Evolutionary conservation across 2,797 vertebrate genomes (phyloP).

Genomic region (Hirundo rustica): DNA sequence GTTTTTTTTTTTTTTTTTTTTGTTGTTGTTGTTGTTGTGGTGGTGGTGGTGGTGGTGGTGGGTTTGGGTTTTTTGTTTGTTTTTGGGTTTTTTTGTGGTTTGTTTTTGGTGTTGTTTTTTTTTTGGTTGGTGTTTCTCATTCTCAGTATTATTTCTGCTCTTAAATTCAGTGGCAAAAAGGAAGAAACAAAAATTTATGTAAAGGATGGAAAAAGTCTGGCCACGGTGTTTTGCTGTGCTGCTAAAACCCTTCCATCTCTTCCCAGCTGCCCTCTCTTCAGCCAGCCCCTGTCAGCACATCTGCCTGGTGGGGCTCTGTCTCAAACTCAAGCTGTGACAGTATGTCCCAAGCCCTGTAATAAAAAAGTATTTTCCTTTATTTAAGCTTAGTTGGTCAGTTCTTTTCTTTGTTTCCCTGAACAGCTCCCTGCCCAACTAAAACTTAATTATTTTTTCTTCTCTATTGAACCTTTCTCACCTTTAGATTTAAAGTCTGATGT

Average conservation of each 20-base stretch:
- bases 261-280: background rate
- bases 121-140: background rate
- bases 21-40: too few relatives aligned
- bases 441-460: background rate
- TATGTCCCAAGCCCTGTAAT: too few relatives aligned
- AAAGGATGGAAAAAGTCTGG: background rate
- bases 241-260: background rate
- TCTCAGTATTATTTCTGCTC: background rate
- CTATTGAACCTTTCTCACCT: background rate
- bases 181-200: background rate
- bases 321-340: background rate
- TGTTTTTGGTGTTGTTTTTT: too few relatives aligned
- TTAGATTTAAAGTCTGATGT: background rate
- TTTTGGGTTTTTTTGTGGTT: too few relatives aligned
- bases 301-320: background rate
- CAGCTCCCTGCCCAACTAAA: fast-evolving
- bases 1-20: background rate
- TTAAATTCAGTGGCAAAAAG: background rate
- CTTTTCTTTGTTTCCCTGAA: background rate
- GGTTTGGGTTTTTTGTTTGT: too few relatives aligned
- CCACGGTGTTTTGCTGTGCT: fast-evolving
- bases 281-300: background rate
- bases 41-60: too few relatives aligned
- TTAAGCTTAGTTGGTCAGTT: background rate
- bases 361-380: background rate